Percentiles rank a stretch among this genome's conserved stretches.
Conservation (phyloP, 2,888 invertebrate genomes). For the Chloroclystis v-ata region DNA sequence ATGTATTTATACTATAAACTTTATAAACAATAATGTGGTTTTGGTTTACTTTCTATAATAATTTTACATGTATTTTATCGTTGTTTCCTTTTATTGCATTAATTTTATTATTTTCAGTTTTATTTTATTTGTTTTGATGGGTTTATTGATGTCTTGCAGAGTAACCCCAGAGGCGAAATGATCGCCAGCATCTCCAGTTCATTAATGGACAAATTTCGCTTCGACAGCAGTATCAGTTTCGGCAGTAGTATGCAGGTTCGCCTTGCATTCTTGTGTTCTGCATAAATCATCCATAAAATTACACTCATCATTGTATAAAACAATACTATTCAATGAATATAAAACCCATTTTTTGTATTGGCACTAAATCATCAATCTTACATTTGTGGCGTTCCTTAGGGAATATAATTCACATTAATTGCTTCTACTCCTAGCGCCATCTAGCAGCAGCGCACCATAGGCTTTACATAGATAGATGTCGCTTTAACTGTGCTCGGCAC, state of each 20-base stretch:
- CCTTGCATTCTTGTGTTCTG: slow-evolving; percentile 50
- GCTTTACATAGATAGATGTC: slow-evolving; percentile 35
- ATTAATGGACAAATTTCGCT: slow-evolving; percentile 87
- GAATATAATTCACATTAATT: not conserved
- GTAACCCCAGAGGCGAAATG: slow-evolving; percentile 87
- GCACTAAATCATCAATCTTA: slow-evolving; percentile 8
- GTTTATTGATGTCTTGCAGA: slow-evolving; percentile 76
- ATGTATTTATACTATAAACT: no score
- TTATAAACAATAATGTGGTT: no score
- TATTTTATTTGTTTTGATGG: slow-evolving; percentile 32
- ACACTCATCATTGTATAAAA: no score
- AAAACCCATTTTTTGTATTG: slow-evolving; percentile 22
- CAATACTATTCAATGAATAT: no score
- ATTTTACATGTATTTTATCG: slow-evolving; percentile 24
- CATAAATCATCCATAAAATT: slow-evolving; percentile 12
- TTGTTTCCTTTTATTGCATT: slow-evolving; percentile 24
- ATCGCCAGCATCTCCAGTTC: slow-evolving; percentile 90
- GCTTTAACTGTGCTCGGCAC: slow-evolving; percentile 14
- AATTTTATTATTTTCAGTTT: slow-evolving; percentile 55
- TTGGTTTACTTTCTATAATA: no score
- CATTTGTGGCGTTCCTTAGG: not conserved
- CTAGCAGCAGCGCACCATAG: slow-evolving; percentile 28
- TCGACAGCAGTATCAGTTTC: slow-evolving; percentile 86
- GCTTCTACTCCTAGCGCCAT: slow-evolving; percentile 34
- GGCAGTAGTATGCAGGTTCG: slow-evolving; percentile 87